Conservation (phyloP, 2,113 vertebrate genomes). For the Leptodactylus fuscus region DNA sequence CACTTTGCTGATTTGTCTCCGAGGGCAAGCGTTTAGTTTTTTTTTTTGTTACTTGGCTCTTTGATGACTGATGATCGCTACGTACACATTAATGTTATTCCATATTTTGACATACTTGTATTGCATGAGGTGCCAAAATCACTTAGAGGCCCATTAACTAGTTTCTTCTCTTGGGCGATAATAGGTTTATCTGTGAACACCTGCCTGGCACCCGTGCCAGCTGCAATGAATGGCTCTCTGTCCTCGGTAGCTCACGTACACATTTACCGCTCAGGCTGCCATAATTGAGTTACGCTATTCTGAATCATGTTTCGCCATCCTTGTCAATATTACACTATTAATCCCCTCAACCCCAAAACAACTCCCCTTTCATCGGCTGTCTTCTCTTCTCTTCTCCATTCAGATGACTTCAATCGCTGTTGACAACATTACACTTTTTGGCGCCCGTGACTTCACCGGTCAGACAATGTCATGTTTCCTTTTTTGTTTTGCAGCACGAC, state of each 20-base stretch:
- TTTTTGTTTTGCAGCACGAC: background rate
- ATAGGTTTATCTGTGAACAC: conserved; percentile 61
- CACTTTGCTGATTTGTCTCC: conserved; percentile 15
- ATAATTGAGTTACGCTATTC: conserved; percentile 34
- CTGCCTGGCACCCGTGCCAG: conserved; percentile 63
- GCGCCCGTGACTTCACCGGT: no score
- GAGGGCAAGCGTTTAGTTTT: conserved; percentile 40
- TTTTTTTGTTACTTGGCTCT: conserved; percentile 37
- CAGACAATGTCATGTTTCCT: background rate
- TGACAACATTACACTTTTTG: background rate
- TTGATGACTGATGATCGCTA: conserved; percentile 50
- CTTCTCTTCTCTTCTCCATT: background rate
- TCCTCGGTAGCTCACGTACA: conserved; percentile 50
- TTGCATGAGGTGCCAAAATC: conserved; percentile 58
- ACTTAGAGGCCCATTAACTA: conserved; percentile 54
- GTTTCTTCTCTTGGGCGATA: conserved; percentile 28
- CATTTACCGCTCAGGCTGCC: conserved; percentile 28
- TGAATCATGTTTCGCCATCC: conserved; percentile 19
- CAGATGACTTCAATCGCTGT: conserved; percentile 14
- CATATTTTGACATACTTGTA: conserved; percentile 48
- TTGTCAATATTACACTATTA: conserved; percentile 26
- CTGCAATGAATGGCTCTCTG: conserved; percentile 58
- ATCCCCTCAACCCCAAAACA: conserved; percentile 23
- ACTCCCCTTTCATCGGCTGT: conserved; percentile 10
- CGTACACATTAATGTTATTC: conserved; percentile 44